Evolutionary conservation across 1,140 invertebrate species (phyloP).

Genomic region (Drosophila pectinifera): DNA sequence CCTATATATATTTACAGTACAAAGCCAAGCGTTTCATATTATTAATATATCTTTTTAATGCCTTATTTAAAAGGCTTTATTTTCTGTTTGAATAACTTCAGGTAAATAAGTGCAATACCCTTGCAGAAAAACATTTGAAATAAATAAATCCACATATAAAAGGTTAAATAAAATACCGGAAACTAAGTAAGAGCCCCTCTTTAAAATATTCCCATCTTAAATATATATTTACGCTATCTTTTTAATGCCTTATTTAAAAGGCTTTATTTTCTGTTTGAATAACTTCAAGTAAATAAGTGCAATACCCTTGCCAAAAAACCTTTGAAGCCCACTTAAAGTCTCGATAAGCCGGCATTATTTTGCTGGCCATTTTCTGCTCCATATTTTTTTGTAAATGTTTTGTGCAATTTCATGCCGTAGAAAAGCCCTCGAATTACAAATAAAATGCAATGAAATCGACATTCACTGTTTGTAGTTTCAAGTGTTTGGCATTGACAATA

Average conservation of each 20-base stretch:
- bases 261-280: too few relatives aligned
- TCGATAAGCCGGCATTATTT: slow-evolving; percentile 13
- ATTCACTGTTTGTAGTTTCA: slow-evolving; percentile 70
- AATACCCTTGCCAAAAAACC: not conserved
- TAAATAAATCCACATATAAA: too few relatives aligned
- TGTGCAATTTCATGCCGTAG: slow-evolving; percentile 33
- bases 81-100: not conserved
- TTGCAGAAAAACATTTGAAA: too few relatives aligned
- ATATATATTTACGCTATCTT: too few relatives aligned
- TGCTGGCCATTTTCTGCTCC: slow-evolving; percentile 35
- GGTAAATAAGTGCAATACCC: not conserved
- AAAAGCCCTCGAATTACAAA: slow-evolving; percentile 44
- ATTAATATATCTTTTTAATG: too few relatives aligned
- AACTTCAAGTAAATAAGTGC: not conserved
- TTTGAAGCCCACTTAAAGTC: slow-evolving; percentile 5
- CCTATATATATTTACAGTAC: too few relatives aligned
- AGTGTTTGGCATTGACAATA: slow-evolving; percentile 75
- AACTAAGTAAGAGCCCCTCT: too few relatives aligned
- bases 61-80: not conserved
- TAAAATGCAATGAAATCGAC: slow-evolving; percentile 44
- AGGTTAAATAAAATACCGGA: too few relatives aligned
- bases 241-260: not conserved
- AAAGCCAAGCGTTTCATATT: too few relatives aligned
- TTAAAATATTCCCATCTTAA: too few relatives aligned
- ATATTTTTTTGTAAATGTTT: slow-evolving; percentile 42